These are phyloP conservation scores for Poecilia latipinna DNA, from an alignment of 2,113 vertebrate genomes.

Conservation along the genomic window DNA sequence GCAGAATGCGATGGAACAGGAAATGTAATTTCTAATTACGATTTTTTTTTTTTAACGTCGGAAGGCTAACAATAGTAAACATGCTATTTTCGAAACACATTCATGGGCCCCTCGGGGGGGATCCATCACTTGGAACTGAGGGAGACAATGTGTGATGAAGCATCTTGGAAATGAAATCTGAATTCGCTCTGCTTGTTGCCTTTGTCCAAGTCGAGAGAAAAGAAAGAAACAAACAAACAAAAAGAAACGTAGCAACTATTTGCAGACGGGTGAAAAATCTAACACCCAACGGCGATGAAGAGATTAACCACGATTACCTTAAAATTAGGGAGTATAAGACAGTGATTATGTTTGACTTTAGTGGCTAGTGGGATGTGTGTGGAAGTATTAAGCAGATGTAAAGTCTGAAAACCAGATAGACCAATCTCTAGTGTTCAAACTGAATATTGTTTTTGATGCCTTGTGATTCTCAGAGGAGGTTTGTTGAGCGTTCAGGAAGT, in stretches of 20 bases:
- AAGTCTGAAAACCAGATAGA: too few species aligned
- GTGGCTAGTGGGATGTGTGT: too few species aligned
- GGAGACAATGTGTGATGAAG: constrained; percentile 50
- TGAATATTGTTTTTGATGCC: too few species aligned
- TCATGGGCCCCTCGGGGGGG: constrained; percentile 59
- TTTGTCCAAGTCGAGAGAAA: constrained; percentile 43
- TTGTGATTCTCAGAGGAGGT: too few species aligned
- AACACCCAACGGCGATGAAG: background rate
- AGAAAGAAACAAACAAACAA: background rate
- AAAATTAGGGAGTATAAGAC: background rate
- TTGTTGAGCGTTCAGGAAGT: too few species aligned
- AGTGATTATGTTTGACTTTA: background rate
- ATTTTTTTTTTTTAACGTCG: constrained; percentile 9
- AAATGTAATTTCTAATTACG: constrained; percentile 41
- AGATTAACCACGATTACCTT: constrained; percentile 2
- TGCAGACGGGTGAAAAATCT: background rate
- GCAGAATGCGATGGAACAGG: constrained; percentile 52
- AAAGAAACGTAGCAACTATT: constrained; percentile 13
- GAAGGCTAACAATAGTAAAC: constrained; percentile 52
- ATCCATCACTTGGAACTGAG: constrained; percentile 50
- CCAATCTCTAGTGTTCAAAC: too few species aligned
- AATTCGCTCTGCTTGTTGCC: constrained; percentile 41
- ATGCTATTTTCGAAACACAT: constrained; percentile 65
- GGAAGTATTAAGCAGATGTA: too few species aligned
- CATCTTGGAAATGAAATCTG: constrained; percentile 56